A percentile compares a stretch with the other conserved stretches of the same genome.
Evolutionary conservation across 1,140 invertebrate species (phyloP).

Genomic region (Bombus pyrosoma): DNA sequence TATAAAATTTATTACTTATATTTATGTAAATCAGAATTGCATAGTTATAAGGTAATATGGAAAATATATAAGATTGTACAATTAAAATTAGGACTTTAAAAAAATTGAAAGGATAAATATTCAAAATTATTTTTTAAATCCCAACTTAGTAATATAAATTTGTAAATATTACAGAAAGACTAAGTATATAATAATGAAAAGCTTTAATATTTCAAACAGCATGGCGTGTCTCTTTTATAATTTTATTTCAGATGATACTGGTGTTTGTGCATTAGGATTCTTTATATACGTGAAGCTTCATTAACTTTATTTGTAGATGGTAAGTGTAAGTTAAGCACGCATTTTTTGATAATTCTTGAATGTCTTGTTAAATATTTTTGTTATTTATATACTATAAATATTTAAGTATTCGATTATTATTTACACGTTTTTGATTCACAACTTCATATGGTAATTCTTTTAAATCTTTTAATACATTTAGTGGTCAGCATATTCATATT

Average conservation of each 20-base stretch:
- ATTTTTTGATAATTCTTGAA: conserved; percentile 22
- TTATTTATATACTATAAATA: conserved; percentile 6
- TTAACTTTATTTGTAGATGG: conserved; percentile 76
- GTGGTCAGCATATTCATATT: background rate
- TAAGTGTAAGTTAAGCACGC: conserved; percentile 66
- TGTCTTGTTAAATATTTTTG: conserved; percentile 14
- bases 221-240: conserved; percentile 72
- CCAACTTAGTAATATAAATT: background rate
- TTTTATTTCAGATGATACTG: conserved; percentile 74
- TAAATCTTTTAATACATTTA: background rate
- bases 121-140: background rate
- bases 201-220: conserved; percentile 64
- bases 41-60: background rate
- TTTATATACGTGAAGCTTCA: conserved; percentile 72
- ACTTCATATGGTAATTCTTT: background rate
- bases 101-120: background rate
- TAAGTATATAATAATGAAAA: conserved; percentile 38
- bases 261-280: conserved; percentile 68
- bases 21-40: background rate
- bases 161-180: conserved; percentile 1
- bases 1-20: background rate
- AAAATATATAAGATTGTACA: background rate
- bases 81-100: background rate
- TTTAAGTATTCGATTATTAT: conserved; percentile 16
- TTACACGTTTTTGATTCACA: background rate